A percentile compares a stretch with the other conserved stretches of the same genome.
Conservation (phyloP, 2,888 invertebrate genomes). For the Dysmachus trigonus region DNA sequence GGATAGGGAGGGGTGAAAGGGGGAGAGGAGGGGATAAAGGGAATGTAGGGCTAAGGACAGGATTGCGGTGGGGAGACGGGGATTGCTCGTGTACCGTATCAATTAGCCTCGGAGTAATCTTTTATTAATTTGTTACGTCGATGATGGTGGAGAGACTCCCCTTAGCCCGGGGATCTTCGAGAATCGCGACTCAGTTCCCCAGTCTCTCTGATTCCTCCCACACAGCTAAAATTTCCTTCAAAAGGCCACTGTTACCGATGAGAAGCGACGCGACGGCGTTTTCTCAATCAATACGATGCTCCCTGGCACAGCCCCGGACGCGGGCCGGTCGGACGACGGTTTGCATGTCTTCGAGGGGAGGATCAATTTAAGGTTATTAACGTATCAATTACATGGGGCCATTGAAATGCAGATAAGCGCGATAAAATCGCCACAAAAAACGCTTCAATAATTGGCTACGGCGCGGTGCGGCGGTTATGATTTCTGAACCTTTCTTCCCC, state of each 20-base stretch:
- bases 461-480: not conserved
- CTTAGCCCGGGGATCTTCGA: slow-evolving; percentile 30
- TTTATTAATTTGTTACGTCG: slow-evolving; percentile 47
- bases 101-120: slow-evolving; percentile 46
- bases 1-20: not conserved
- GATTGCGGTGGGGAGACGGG: not conserved
- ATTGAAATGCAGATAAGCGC: slow-evolving; percentile 29
- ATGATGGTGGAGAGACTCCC: slow-evolving; percentile 17
- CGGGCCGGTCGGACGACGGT: not conserved
- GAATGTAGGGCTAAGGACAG: not conserved
- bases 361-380: slow-evolving; percentile 31
- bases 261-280: not conserved
- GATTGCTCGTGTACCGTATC: slow-evolving; percentile 38
- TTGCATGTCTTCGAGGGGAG: not conserved
- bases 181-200: not conserved
- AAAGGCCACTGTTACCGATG: not conserved
- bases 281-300: not conserved
- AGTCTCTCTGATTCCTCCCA: not conserved
- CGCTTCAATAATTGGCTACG: slow-evolving; percentile 8
- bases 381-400: slow-evolving; percentile 35
- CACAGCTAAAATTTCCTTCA: not conserved
- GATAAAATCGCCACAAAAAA: slow-evolving; percentile 28
- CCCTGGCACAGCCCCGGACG: not conserved
- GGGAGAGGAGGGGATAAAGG: no score
- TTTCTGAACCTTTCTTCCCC: not conserved